Evolutionary conservation across 1,140 invertebrate species (phyloP), one percentile per base, ranked within the genome.

Genomic region (Augochlora pura): DNA sequence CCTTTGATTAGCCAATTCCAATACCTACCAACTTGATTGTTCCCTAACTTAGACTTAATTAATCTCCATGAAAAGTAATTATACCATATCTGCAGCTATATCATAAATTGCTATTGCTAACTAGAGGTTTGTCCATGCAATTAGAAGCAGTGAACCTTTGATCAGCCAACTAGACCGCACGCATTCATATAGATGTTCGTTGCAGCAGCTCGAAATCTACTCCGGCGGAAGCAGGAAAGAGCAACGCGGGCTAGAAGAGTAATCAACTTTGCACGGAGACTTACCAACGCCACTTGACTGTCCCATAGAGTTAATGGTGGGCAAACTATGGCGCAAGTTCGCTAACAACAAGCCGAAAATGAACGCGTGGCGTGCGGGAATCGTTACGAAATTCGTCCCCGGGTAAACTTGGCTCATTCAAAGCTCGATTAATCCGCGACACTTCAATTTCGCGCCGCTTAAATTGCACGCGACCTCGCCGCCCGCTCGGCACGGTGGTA

Each of bases 181-280:
- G 42, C 42, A 14, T 10, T 46, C 42, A 10, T 10, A 46, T 12
- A 0, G 42, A 46, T 46, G 42, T 10, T 42, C 42, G 7, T 10
- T 0, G 9, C 0, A 14, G 14, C 42, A 10, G 73, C 85, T 86
- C 66, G 66, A 77, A 81, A 74, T 79, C 70, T 63, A 79, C 74
- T 60, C 25, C 73, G 77, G 16, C 52, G 65, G n/a, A 73, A 63
- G 49, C 57, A 39, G 65, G 21, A 52, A 52, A 52, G 21, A 10
- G 8, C 54, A 14, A 59, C 27, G 27, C 39, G 59, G 59, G 60
- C 25, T 46, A 70, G 38, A 64, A 81, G n/a, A n/a, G 79, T 81
- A 81, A 77, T 77, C 74, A 81, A 70, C 74, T 81, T 76, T 57
- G 68, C 46, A n/a, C 18, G 59, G 74, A 65, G 73, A 77, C 79